Base-by-base conservation (phyloP, 2,113 vertebrate species). In the Onychostruthus taczanowskii region DNA sequence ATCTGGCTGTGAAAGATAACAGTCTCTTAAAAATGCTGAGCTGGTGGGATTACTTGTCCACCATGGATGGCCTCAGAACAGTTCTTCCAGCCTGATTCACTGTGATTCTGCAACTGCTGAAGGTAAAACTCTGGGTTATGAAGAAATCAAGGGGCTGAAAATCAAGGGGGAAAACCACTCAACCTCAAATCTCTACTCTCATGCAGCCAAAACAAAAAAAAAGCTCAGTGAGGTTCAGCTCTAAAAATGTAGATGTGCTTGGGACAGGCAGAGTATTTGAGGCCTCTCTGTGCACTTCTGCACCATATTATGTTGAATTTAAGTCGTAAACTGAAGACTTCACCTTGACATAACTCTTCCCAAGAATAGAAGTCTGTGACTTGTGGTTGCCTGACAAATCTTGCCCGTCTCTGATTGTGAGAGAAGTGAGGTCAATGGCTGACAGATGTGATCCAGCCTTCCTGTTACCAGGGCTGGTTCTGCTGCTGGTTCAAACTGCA, bases 371-470 rank as follows among this genome's bases (percentile, higher is more conserved):
- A 85, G 31, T 33, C 66, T 1, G 0, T 76, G 55, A 62, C 84
- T 87, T 3, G 20, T 62, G 80, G 53, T 84, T 84, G 47, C 47
- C 74, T 94, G 84, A 77, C 52, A 96, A 84, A 91, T 18, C 53
- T 81, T 87, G 53, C 43, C 76, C 74, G 58, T 41, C 70, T 94
- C 59, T 5, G 12, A 68, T 67, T 63, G 56, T 82, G 53, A 78
- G 72, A 87, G 78, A 84, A 92, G 69, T 78, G 91, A 96, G 84
- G 89, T 92, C 94, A 96, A 47, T 10, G 56, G 77, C 58, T 94
- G 91, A 87, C 0, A 9, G 81, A 72, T 13, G 10, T 62, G 66
- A 94, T 91, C 79, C 80, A 94, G 69, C 62, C 74, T 64, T 72
- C 69, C 56, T 64, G 66, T 61, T 80, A 64, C 62, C 69, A 79